phyloP scores from a whole-genome alignment of 1,140 invertebrate species.

The Solenopsis fugax region DNA sequence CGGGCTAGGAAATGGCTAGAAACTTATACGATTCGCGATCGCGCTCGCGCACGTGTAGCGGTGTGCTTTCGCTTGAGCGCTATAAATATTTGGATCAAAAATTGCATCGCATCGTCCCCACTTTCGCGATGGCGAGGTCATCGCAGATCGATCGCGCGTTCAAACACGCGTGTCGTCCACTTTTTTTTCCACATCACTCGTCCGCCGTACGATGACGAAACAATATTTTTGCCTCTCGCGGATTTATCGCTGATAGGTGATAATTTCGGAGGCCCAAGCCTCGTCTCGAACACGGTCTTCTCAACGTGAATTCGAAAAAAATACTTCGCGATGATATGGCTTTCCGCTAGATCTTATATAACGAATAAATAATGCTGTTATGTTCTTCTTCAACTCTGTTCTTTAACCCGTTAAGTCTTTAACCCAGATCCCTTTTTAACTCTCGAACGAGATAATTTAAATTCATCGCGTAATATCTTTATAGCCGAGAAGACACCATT shows the following conservation, averaged over 20 bases:
- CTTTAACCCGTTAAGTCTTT: slow-evolving; percentile 9
- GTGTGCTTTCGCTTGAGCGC: slow-evolving; percentile 15
- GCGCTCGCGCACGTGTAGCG: neutral
- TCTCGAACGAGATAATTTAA: slow-evolving; percentile 27
- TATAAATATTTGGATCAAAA: slow-evolving; percentile 64
- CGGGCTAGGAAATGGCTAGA: neutral
- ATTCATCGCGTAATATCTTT: neutral
- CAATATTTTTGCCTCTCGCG: slow-evolving; percentile 7
- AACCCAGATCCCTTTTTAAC: slow-evolving; percentile 11
- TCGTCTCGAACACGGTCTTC: neutral
- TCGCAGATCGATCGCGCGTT: slow-evolving; percentile 42
- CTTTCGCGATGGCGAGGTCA: slow-evolving; percentile 40
- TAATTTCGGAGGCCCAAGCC: neutral
- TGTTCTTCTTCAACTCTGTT: slow-evolving; percentile 5
- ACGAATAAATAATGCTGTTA: neutral
- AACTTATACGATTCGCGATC: neutral
- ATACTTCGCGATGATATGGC: neutral
- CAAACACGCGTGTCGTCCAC: slow-evolving; percentile 9
- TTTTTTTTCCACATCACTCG: neutral
- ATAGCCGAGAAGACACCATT: neutral
- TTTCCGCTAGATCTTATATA: neutral
- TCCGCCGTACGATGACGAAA: slow-evolving; percentile 1
- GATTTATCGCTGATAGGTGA: neutral
- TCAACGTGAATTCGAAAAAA: neutral
- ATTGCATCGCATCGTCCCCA: slow-evolving; percentile 20